Evolutionary conservation across 2,113 vertebrate genomes (phyloP).

Genomic region (Alligator mississippiensis): DNA sequence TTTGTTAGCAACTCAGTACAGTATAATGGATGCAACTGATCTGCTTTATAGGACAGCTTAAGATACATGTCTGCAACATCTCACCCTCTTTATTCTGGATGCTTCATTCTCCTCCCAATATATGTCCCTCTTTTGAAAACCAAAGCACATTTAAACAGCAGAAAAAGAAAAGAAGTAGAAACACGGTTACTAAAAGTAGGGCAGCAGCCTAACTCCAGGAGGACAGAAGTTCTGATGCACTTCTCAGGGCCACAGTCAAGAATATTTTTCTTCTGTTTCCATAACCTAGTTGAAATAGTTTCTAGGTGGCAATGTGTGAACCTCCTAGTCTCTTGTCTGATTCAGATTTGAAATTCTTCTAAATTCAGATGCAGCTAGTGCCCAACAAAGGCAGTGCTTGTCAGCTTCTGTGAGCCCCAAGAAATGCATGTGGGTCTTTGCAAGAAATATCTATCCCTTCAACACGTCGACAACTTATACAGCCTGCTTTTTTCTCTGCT

Average conservation of each 20-base stretch:
- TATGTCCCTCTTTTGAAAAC: neutral
- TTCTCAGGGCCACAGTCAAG: accelerated
- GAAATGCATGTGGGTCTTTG: accelerated
- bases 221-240: neutral
- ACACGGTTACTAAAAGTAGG: neutral
- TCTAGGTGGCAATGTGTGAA: neutral
- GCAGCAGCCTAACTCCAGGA: neutral
- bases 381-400: neutral
- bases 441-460: neutral
- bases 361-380: neutral
- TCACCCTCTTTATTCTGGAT: neutral
- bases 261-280: neutral
- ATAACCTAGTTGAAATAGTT: accelerated
- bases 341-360: neutral
- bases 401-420: neutral
- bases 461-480: neutral
- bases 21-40: neutral
- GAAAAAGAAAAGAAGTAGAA: neutral
- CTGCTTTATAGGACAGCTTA: neutral
- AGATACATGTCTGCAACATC: neutral
- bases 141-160: neutral
- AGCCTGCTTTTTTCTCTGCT: neutral
- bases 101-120: neutral
- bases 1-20: neutral
- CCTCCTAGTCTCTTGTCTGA: neutral